phyloP scores from a whole-genome alignment of 2,113 vertebrate species.

The Actenoides hombroni region DNA sequence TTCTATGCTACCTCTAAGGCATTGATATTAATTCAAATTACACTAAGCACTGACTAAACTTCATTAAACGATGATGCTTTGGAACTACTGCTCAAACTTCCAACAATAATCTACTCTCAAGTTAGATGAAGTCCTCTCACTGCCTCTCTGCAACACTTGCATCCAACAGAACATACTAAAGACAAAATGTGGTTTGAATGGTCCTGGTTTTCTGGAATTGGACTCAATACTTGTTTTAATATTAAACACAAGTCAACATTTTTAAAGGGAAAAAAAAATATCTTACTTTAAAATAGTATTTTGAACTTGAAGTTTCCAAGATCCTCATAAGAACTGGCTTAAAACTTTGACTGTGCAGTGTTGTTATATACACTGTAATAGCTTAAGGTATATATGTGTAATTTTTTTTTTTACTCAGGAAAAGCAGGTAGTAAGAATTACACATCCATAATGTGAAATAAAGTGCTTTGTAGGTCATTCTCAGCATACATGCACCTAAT shows the following conservation, averaged over 20 bases:
- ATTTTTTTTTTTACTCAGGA: neutral
- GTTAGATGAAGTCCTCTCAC: neutral
- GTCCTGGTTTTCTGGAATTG: neutral
- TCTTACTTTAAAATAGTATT: neutral
- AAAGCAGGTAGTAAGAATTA: neutral
- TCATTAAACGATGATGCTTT: neutral
- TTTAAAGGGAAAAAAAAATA: neutral
- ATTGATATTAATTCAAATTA: constrained; percentile 4
- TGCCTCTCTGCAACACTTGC: neutral
- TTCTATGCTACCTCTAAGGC: constrained; percentile 40
- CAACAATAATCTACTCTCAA: neutral
- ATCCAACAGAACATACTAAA: neutral
- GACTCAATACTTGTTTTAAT: neutral
- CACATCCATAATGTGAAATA: neutral
- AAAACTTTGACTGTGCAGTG: neutral
- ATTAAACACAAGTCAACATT: neutral
- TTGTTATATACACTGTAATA: neutral
- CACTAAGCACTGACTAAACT: neutral
- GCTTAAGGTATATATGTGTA: neutral
- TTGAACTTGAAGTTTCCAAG: neutral
- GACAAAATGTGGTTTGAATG: neutral
- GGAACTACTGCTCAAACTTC: neutral
- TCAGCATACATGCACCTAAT: neutral
- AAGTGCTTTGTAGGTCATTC: constrained; percentile 6
- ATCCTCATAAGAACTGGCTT: neutral